phyloP scores from a whole-genome alignment of 2,888 invertebrate genomes.

The Exephanes ischioxanthus region DNA sequence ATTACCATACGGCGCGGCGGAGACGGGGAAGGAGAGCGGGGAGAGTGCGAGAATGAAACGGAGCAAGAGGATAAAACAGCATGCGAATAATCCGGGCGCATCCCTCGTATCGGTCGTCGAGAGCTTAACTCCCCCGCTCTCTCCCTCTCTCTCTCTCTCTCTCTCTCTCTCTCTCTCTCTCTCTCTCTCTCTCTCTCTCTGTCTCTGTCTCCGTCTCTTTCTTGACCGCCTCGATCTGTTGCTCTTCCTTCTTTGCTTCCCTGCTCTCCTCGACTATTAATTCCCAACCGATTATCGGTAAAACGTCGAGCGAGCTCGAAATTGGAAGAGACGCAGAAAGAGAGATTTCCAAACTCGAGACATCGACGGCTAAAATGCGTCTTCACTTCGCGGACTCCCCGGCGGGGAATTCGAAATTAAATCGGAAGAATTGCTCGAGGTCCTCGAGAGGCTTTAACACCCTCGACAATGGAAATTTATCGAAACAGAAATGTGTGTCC shows the following conservation, averaged over 20 bases:
- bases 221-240: slow-evolving; percentile 20
- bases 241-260: slow-evolving; percentile 16
- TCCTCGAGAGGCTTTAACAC: neutral
- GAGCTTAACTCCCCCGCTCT: neutral
- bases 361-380: slow-evolving; percentile 2
- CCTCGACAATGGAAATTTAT: slow-evolving; percentile 4
- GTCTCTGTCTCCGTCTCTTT: neutral
- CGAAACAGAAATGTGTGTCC: neutral
- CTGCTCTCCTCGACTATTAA: slow-evolving; percentile 10
- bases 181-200: neutral
- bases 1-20: slow-evolving; percentile 8
- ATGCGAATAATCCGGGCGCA: slow-evolving; percentile 6
- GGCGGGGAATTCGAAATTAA: slow-evolving; percentile 8
- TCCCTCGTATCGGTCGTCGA: slow-evolving; percentile 22
- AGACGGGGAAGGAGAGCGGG: neutral
- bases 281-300: slow-evolving; percentile 25
- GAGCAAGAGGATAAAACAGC: slow-evolving; percentile 20
- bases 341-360: slow-evolving; percentile 22
- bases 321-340: slow-evolving; percentile 3
- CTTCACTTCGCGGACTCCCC: neutral
- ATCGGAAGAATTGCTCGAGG: slow-evolving; percentile 1
- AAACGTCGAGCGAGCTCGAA: slow-evolving; percentile 3
- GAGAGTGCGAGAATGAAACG: neutral
- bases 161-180: neutral
- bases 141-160: neutral